phyloP scores from a whole-genome alignment of 2,888 invertebrate genomes.

The Frankliniella intonsa region DNA sequence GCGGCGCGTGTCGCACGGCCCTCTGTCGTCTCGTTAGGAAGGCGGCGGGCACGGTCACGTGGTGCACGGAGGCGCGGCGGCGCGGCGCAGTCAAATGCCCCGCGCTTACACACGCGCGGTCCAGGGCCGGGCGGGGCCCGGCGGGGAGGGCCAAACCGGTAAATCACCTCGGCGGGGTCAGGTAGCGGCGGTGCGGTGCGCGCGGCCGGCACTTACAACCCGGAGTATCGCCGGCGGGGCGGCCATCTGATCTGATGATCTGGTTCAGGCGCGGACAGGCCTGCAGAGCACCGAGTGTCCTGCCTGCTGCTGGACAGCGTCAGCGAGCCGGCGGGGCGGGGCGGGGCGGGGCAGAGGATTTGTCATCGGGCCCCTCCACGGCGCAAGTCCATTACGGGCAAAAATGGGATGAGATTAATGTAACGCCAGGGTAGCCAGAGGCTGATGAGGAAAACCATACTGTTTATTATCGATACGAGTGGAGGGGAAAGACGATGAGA shows the following conservation, averaged over 20 bases:
- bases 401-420: too few species aligned
- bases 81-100: background rate
- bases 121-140: background rate
- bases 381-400: too few species aligned
- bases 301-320: too few species aligned
- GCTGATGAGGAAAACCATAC: too few species aligned
- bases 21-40: background rate
- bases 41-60: background rate
- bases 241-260: slow-evolving; percentile 10
- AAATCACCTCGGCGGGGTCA: background rate
- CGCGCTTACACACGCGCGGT: background rate
- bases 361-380: too few species aligned
- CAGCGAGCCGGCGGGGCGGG: too few species aligned
- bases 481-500: background rate
- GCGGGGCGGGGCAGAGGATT: too few species aligned
- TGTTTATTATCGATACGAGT: too few species aligned
- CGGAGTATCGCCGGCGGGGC: background rate
- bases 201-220: background rate
- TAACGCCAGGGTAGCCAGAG: too few species aligned
- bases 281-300: too few species aligned
- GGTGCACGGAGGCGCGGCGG: background rate
- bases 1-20: background rate
- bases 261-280: too few species aligned
- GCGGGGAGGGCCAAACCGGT: background rate
- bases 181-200: background rate